Base-by-base conservation (phyloP, 2,113 vertebrate species). In the Stercorarius parasiticus region DNA sequence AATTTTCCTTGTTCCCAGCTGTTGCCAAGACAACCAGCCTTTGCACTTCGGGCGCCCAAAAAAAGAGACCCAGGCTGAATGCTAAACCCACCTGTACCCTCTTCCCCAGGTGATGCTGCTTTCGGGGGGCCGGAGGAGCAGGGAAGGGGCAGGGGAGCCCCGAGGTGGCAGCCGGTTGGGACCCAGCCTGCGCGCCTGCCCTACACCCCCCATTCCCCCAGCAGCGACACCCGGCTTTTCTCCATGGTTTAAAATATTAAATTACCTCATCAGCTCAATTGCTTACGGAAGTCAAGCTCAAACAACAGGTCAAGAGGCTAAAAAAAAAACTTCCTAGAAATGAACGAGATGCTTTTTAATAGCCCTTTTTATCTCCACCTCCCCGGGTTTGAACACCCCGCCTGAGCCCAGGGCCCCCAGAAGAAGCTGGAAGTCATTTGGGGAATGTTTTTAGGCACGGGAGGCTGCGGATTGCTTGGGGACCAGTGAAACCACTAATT, bases 1-100 rank as follows among this genome's bases (percentile, higher is more conserved):
- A 59, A 55, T 94, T 90, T 78, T 66, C 90, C 77, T 72, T 43
- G 67, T 86, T 93, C 88, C 45, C 86, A 70, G 92, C 87, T 42
- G 93, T 69, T 95, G 85, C 96, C 94, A 96, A 92, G 97, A 83
- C 96, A 96, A 97, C 91, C 26, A 56, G 47, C 30, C 74, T 86
- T 58, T 82, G 76, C 65, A 53, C 53, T 72, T 69, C 5, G 6
- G 67, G 59, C 3, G 4, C 66, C 85, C 36, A 9, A 47, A 85
- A 69, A 78, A 55, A 40, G 27, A 59, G 56, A 40, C 22, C 34
- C 71, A 17, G 42, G 58, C 34, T 43, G 64, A 62, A 19, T 64
- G 26, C 26, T 3, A 61, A 81, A 92, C 11, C 73, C 38, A 59
- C 45, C 45, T 12, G n/a, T 23, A 43, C 3, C 74, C 36, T 49